Evolutionary conservation across 53 echinoderm and acorn worm genomes (phyloP).

Genomic region (Paracentrotus lividus): DNA sequence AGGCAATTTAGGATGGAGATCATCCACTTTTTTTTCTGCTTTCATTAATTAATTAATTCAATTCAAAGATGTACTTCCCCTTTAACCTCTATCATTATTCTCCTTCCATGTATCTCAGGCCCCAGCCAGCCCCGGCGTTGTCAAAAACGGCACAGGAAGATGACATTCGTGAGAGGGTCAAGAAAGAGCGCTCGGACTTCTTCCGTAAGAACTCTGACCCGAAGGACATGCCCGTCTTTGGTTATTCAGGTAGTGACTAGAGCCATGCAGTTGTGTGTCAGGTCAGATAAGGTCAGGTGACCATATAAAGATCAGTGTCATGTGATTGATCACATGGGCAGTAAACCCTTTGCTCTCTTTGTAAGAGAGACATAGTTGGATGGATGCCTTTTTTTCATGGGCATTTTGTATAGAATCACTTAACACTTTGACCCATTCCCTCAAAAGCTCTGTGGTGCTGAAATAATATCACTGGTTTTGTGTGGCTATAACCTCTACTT

Average conservation of each 20-base stretch:
- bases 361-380: neutral
- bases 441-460: neutral
- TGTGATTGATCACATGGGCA: conserved; percentile 59
- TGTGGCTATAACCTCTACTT: neutral
- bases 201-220: conserved; percentile 89
- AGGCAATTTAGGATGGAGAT: too few relatives aligned
- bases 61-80: too few relatives aligned
- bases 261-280: conserved; percentile 67
- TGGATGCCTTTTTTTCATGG: conserved; percentile 13
- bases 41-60: too few relatives aligned
- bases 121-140: conserved; percentile 44
- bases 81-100: neutral
- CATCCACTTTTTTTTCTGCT: too few relatives aligned
- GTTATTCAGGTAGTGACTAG: conserved; percentile 85
- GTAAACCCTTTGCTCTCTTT: neutral
- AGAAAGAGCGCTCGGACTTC: conserved; percentile 85
- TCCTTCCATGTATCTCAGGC: neutral
- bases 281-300: neutral
- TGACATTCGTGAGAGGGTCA: conserved; percentile 71
- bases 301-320: conserved; percentile 45
- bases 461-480: conserved; percentile 39
- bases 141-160: neutral
- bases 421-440: conserved; percentile 6
- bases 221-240: conserved; percentile 78
- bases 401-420: neutral